phyloP scores from a whole-genome alignment of 1,140 invertebrate species.

The Cydia strobilella region DNA sequence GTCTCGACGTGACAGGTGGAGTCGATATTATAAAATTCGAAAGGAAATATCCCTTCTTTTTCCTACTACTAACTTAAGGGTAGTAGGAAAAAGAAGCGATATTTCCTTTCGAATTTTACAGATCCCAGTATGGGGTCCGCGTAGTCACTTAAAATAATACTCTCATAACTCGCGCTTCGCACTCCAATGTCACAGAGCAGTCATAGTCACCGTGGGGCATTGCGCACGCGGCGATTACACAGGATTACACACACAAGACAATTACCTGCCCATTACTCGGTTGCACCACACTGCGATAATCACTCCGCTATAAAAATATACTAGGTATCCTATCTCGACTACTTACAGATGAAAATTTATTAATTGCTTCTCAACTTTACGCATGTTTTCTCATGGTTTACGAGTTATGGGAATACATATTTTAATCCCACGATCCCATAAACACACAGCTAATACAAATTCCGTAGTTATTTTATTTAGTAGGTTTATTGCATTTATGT shows the following conservation, averaged over 20 bases:
- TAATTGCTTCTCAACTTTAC: background rate
- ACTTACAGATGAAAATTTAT: background rate
- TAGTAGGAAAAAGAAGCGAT: too few species aligned
- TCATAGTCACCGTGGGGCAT: constrained; percentile 29
- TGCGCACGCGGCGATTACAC: constrained; percentile 39
- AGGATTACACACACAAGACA: constrained; percentile 41
- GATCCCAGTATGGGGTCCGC: too few species aligned
- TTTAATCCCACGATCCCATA: background rate
- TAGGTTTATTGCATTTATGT: background rate
- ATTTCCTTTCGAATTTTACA: too few species aligned
- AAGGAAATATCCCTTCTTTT: too few species aligned
- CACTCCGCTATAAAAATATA: background rate
- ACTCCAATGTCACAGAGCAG: constrained; percentile 28
- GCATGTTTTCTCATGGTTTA: too few species aligned
- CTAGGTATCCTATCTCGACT: background rate
- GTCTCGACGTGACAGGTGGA: too few species aligned
- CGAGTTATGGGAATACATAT: too few species aligned
- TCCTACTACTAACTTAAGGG: too few species aligned
- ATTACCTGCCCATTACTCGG: constrained; percentile 39
- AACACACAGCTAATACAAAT: too few species aligned
- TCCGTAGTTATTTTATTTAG: too few species aligned
- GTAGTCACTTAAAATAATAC: background rate
- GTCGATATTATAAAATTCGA: too few species aligned
- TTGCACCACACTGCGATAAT: constrained; percentile 1
- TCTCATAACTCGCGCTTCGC: constrained; percentile 26